Conservation (phyloP, 2,888 invertebrate species). For the Heteromurus nitidus region DNA sequence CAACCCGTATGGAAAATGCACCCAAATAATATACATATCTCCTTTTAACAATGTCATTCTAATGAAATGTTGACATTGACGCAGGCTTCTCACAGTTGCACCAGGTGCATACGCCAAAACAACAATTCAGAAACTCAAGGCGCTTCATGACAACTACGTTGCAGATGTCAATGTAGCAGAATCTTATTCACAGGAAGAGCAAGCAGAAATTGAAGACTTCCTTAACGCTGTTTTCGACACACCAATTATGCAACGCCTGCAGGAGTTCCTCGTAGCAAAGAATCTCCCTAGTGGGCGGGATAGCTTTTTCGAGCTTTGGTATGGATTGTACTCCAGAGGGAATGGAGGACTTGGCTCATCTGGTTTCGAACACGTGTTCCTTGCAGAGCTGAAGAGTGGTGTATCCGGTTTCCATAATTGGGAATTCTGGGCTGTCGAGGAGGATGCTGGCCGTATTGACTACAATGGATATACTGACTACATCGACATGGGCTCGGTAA, state of each 20-base stretch:
- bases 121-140: constrained; percentile 84
- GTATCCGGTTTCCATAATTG: constrained; percentile 93
- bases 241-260: constrained; percentile 83
- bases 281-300: constrained; percentile 55
- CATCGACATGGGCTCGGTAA: constrained; percentile 76
- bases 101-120: constrained; percentile 81
- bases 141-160: constrained; percentile 91
- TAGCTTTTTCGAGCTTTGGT: constrained; percentile 69
- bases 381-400: constrained; percentile 87
- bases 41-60: no score
- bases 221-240: constrained; percentile 86
- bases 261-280: constrained; percentile 78
- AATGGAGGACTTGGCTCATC: constrained; percentile 87
- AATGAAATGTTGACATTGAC: no score
- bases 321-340: constrained; percentile 85
- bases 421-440: constrained; percentile 88
- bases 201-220: constrained; percentile 85
- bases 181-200: constrained; percentile 83
- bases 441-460: constrained; percentile 81
- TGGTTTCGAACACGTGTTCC: constrained; percentile 94
- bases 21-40: no score
- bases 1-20: no score
- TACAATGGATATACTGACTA: constrained; percentile 88
- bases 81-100: constrained; percentile 83
- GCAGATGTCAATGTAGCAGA: constrained; percentile 84